A percentile compares a stretch with the other conserved stretches of the same genome.
Evolutionary conservation across 2,797 vertebrate species (phyloP).

Genomic region (Babyrousa celebensis): DNA sequence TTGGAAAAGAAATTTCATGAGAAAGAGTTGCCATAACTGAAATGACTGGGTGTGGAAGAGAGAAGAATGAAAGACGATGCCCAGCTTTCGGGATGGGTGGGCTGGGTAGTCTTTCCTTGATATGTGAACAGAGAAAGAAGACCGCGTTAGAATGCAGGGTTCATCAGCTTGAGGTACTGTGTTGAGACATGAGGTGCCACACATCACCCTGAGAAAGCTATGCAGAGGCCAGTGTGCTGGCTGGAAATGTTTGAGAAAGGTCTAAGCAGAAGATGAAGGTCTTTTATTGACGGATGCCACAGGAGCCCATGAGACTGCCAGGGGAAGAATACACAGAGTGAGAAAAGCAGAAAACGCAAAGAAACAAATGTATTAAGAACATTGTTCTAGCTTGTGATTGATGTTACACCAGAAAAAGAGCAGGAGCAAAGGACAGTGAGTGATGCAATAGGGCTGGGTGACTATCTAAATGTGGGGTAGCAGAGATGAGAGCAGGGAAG

Average conservation of each 20-base stretch:
- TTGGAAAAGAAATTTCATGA: conserved; percentile 33
- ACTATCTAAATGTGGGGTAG: conserved; percentile 17
- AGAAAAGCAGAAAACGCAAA: neutral
- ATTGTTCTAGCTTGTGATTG: neutral
- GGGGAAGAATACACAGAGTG: neutral
- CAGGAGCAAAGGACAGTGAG: conserved; percentile 24
- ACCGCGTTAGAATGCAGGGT: neutral
- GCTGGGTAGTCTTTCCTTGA: neutral
- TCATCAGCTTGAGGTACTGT: neutral
- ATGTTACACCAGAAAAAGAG: neutral
- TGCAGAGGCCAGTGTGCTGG: neutral
- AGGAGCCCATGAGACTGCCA: neutral
- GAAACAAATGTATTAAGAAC: neutral
- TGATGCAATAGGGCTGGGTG: neutral
- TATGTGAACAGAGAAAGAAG: neutral
- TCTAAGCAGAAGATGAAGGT: neutral
- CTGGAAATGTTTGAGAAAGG: neutral
- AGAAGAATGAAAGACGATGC: neutral
- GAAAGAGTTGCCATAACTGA: neutral
- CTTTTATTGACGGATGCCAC: neutral
- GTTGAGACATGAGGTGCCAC: neutral
- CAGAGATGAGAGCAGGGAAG: neutral
- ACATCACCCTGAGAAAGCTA: neutral
- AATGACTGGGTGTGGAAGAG: neutral
- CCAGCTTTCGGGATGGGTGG: neutral